These are phyloP conservation scores for Centropristis striata DNA, from an alignment of 2,113 vertebrate genomes.

Conservation along the genomic window DNA sequence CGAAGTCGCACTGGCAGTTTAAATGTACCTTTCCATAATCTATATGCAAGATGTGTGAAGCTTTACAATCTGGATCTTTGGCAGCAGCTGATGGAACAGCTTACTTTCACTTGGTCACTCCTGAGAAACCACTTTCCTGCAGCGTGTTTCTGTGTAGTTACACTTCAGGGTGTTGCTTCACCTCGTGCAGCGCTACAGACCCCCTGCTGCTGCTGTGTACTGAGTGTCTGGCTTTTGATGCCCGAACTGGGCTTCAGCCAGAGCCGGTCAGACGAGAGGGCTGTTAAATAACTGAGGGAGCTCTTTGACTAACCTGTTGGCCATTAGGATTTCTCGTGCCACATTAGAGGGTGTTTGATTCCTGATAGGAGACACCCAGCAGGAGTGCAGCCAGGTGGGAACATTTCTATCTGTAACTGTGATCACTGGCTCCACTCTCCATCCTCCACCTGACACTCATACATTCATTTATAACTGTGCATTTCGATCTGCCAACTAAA, in stretches of 20 bases:
- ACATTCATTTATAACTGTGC: constrained; percentile 52
- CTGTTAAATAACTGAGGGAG: constrained; percentile 54
- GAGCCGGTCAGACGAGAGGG: constrained; percentile 31
- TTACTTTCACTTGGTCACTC: background rate
- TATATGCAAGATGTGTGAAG: background rate
- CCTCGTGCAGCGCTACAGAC: constrained; percentile 28
- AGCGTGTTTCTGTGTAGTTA: constrained; percentile 42
- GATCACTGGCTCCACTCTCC: constrained; percentile 32
- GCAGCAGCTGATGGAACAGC: background rate
- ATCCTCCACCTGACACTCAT: constrained; percentile 53
- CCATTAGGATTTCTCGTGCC: constrained; percentile 46
- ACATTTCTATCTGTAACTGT: constrained; percentile 42
- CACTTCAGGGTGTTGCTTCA: constrained; percentile 24
- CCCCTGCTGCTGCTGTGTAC: constrained; percentile 34
- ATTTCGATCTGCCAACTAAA: constrained; percentile 36
- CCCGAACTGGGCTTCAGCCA: constrained; percentile 4
- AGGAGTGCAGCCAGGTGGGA: constrained; percentile 28
- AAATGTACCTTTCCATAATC: background rate
- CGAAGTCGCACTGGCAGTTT: background rate
- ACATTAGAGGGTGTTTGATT: constrained; percentile 65
- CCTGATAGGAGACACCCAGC: constrained; percentile 53
- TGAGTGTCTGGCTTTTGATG: constrained; percentile 24
- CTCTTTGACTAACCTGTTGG: constrained; percentile 50
- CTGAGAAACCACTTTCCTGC: background rate
- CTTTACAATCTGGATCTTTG: background rate